These are phyloP conservation scores for Cotesia congregata DNA, from an alignment of 2,888 invertebrate genomes.

Conservation along the genomic window DNA sequence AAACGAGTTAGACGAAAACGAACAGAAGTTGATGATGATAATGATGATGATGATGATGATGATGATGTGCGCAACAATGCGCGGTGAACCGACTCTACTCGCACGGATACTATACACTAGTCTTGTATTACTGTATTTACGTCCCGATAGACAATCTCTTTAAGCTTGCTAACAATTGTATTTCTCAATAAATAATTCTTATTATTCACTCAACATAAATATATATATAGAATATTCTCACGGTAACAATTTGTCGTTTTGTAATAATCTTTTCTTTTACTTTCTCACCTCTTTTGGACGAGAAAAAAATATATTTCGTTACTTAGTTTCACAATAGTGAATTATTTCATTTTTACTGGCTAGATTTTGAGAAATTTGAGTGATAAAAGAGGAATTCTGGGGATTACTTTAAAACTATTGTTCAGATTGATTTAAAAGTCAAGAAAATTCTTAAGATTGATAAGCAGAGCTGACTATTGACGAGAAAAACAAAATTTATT, in stretches of 20 bases:
- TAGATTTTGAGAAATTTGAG: too few relatives aligned
- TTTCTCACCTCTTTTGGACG: background rate
- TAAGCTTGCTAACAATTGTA: conserved; percentile 30
- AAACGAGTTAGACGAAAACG: background rate
- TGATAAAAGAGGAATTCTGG: too few relatives aligned
- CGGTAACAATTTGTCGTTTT: conserved; percentile 50
- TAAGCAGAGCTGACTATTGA: too few relatives aligned
- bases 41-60: conserved; percentile 8
- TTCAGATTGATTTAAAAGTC: too few relatives aligned
- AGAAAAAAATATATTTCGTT: background rate
- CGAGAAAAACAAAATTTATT: too few relatives aligned
- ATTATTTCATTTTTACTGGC: too few relatives aligned
- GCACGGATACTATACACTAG: conserved; percentile 23
- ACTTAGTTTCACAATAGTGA: too few relatives aligned
- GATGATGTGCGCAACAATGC: conserved; percentile 39
- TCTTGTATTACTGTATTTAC: conserved; percentile 13
- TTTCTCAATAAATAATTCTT: conserved; percentile 46
- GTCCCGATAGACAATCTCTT: conserved; percentile 18
- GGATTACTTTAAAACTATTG: too few relatives aligned
- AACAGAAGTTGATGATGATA: background rate
- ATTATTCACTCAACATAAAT: background rate
- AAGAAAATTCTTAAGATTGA: too few relatives aligned
- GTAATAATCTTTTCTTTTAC: conserved; percentile 35
- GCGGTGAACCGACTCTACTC: conserved; percentile 37
- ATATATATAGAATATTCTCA: conserved; percentile 38